Conservation (phyloP, 2,113 vertebrate genomes). For the Phrynosoma blainvillii region DNA sequence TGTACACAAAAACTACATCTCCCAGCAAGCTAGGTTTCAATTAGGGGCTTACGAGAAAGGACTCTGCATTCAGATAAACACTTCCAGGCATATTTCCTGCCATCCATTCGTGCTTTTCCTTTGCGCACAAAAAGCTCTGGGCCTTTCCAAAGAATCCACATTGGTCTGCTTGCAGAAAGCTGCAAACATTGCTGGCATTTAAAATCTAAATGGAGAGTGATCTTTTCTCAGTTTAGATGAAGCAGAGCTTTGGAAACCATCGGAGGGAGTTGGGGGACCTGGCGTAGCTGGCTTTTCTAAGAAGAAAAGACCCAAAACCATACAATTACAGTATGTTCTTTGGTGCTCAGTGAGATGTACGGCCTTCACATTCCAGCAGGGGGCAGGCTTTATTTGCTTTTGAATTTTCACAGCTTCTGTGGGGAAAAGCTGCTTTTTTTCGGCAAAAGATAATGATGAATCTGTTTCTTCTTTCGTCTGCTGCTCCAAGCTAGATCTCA, state of each 20-base stretch:
- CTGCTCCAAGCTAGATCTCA: constrained; percentile 32
- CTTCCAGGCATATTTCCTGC: background rate
- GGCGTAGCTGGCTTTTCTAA: background rate
- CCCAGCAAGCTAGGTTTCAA: too few species aligned
- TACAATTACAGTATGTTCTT: background rate
- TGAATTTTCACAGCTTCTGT: background rate
- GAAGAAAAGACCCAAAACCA: background rate
- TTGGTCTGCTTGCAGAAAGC: background rate
- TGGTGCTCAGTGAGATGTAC: background rate
- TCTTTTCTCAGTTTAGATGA: background rate
- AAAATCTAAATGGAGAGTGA: background rate
- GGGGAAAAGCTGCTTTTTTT: background rate
- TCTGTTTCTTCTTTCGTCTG: background rate
- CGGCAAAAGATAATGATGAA: background rate
- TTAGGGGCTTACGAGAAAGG: background rate
- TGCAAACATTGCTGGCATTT: background rate
- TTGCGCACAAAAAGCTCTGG: too few species aligned
- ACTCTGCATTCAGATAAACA: background rate
- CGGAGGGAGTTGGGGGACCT: too few species aligned
- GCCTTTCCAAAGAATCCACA: background rate
- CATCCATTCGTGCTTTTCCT: background rate
- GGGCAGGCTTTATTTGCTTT: constrained; percentile 61
- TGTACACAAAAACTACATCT: too few species aligned
- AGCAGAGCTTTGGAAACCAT: background rate
- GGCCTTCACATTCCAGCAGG: constrained; percentile 60